Conservation (phyloP, 2,113 vertebrate genomes). For the Pterocles burchelli region DNA sequence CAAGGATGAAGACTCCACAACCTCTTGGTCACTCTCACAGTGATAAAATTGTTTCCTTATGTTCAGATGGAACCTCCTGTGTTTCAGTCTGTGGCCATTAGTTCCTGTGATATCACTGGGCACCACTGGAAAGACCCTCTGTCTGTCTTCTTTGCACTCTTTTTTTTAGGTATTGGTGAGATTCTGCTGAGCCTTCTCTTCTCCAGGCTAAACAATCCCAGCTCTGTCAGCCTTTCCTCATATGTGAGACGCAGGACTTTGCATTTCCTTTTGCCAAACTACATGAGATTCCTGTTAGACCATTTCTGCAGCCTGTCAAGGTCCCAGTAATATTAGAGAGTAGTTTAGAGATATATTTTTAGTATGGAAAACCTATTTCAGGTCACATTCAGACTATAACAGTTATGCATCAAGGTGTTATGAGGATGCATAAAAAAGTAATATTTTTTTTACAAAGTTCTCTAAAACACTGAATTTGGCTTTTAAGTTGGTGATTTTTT, state of each 20-base stretch:
- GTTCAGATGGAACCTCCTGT: rapidly evolving
- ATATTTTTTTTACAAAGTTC: background rate
- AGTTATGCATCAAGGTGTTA: background rate
- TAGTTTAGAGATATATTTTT: background rate
- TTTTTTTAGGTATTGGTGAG: too few species aligned
- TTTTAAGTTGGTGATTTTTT: background rate
- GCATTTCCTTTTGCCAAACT: background rate
- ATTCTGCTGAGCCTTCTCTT: too few species aligned
- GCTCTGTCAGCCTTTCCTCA: too few species aligned
- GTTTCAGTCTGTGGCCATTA: background rate
- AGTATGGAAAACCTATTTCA: background rate
- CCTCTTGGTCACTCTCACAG: background rate
- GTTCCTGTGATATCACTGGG: too few species aligned
- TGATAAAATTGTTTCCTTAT: background rate
- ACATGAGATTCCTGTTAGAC: background rate
- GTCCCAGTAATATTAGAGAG: background rate
- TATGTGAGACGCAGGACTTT: too few species aligned
- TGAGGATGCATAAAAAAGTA: background rate
- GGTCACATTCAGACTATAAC: background rate
- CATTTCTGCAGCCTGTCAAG: background rate
- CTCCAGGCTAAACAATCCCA: too few species aligned
- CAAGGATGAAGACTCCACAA: background rate
- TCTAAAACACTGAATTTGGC: background rate
- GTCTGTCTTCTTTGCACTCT: too few species aligned
- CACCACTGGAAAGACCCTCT: too few species aligned